Evolutionary conservation across 2,888 invertebrate species (phyloP), one percentile per base, ranked within the genome.

Genomic region (Stenolophus ochropezus): DNA sequence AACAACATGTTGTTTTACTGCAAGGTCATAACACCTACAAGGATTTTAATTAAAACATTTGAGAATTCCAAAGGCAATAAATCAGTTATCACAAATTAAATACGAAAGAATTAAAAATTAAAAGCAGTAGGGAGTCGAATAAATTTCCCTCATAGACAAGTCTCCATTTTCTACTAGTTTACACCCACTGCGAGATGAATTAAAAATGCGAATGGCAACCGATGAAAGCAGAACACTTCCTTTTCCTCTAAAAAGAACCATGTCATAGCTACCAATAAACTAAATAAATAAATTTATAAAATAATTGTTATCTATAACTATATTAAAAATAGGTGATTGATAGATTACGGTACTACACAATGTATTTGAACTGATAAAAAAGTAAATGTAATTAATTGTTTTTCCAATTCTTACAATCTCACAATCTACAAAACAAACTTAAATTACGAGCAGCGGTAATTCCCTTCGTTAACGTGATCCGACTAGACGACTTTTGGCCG

Each of bases 21-120:
- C 65, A 69, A 69, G 65, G 65, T 33, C 33, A 69, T 33, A 69
- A 69, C 65, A 69, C 65, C 65, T 27, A 69, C 65, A 69, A 33
- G 14, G 65, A 73, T 49, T 73, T 73, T 73, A 73, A 73, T 73
- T 73, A 73, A 73, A 73, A 73, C 49, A 33, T 73, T 73, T 47
- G 8, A 49, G 65, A 18, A 33, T 69, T 33, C 16, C 25, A 61
- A 69, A 61, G 27, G 65, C 65, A 33, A 73, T 73, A 49, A 73
- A 73, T 73, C 47, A 73, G 21, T n/a, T 6, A 23, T 49, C n/a
- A 49, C 73, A 73, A 73, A 73, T 73, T 73, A 49, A 73, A 73
- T 73, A 23, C 23, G 73, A 73, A 49, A 49, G 73, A 73, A 73
- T 49, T 69, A 73, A 73, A 73, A 73, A 73, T 73, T 47, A 73